phyloP scores from a whole-genome alignment of 2,113 vertebrate species.

The Zosterops borbonicus region DNA sequence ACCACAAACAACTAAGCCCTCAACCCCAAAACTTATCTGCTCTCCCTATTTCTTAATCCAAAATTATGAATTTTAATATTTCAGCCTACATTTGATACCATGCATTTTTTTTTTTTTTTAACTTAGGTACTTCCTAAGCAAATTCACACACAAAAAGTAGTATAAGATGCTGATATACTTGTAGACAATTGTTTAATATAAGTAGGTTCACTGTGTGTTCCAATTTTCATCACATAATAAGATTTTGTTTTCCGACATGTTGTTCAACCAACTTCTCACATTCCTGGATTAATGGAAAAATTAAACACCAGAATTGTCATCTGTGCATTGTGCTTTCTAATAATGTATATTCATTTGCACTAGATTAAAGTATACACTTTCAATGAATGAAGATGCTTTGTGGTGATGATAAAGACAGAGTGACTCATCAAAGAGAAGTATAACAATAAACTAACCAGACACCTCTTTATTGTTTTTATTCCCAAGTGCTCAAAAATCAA shows the following conservation, averaged over 20 bases:
- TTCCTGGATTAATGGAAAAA: not conserved
- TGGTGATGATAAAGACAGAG: not conserved
- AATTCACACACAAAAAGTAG: not conserved
- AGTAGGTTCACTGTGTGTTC: not conserved
- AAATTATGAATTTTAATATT: not conserved
- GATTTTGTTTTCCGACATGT: not conserved
- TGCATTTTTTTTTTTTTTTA: not conserved
- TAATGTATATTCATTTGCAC: not conserved
- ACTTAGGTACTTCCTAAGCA: not conserved
- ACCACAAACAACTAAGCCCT: rapidly evolving
- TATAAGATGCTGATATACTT: not conserved
- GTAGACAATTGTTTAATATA: not conserved
- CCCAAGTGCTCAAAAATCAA: not conserved
- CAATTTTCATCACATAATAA: not conserved
- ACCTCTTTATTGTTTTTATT: not conserved
- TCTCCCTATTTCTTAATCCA: not conserved
- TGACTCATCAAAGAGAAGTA: not conserved
- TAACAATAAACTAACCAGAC: not conserved
- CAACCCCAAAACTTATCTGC: not conserved
- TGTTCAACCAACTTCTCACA: not conserved
- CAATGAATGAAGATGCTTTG: not conserved
- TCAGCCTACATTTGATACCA: not conserved
- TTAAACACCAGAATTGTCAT: not conserved
- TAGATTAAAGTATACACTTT: not conserved
- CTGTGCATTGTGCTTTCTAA: not conserved